Base-by-base conservation (phyloP, 2,888 invertebrate genomes). In the Pterostichus niger region DNA sequence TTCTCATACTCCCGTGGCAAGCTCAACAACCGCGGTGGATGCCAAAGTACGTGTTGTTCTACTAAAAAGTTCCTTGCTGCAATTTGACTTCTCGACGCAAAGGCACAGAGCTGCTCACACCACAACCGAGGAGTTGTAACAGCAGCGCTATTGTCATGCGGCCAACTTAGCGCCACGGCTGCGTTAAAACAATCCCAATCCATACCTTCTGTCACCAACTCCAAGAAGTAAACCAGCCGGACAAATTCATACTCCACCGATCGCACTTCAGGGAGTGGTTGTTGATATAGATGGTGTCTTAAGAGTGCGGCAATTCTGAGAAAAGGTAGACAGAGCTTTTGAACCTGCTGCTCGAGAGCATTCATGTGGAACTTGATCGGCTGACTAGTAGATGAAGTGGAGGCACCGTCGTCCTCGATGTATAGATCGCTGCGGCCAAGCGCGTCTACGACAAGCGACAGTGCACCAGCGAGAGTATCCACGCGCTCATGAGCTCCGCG, bases 1-100 rank as follows among this genome's bases (percentile, higher is more conserved):
- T 95, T 94, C 91, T 99, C 98, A 91, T 98, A 99, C 89, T 96
- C 96, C 84, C 95, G 92, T 78, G 99, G 98, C 89, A 99, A 92
- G 85, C 93, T 92, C 84, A 99, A 93, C 85, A 99, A 92, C 86
- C 94, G 93, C 17, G 99, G 98, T 87, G 94, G 94, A 87, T 93
- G 92, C 96, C 97, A 97, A 86, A 93, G 90, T 85, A 94, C 92
- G 89, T 96, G 96, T 89, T 96, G 94, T 87, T 94, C 93, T 77
- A 93, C 92, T 77, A 96, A 91, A 86, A 96, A 91, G 84, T 93
- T 93, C 6, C 94, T 92, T 11, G 95, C 93, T n/a, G 93, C 92
- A 15, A 92, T 90, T 82, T 92, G 92, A 86, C 92, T 92, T 79
- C 91, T 90, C 54, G 89, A 88, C 35, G 92, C 90, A 86, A 93